phyloP scores from a whole-genome alignment of 2,888 invertebrate genomes.

The Netelia virgata region DNA sequence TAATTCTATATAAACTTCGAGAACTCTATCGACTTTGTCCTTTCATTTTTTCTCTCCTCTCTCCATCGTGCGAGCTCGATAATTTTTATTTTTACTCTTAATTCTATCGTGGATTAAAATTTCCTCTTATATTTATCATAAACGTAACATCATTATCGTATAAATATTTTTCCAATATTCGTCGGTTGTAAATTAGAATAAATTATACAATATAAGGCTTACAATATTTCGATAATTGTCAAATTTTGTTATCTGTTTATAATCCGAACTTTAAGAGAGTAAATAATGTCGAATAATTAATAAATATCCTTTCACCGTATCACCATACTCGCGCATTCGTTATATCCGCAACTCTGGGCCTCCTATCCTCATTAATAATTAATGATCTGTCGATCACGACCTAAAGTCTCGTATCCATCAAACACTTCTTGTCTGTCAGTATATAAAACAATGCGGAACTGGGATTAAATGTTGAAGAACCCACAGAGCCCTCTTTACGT shows the following conservation, averaged over 20 bases:
- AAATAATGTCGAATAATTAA: too few species aligned
- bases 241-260: too few species aligned
- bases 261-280: too few species aligned
- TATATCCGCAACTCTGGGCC: background rate
- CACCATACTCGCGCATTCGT: background rate
- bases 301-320: background rate
- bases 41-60: background rate
- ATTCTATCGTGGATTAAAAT: background rate
- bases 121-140: background rate
- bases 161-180: too few species aligned
- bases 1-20: background rate
- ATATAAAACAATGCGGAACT: slow-evolving; percentile 62
- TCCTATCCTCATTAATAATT: slow-evolving; percentile 11
- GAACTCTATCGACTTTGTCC: slow-evolving; percentile 2
- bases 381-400: slow-evolving; percentile 15
- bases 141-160: too few species aligned
- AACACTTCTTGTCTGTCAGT: slow-evolving; percentile 22
- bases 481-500: slow-evolving; percentile 43
- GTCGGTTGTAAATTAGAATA: too few species aligned
- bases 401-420: slow-evolving; percentile 9
- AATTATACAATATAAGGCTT: too few species aligned
- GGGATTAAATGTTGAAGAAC: slow-evolving; percentile 31
- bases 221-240: too few species aligned
- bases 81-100: background rate
- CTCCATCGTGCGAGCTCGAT: background rate